Base-by-base conservation (phyloP, 1,140 invertebrate genomes). In the Sitophilus oryzae region DNA sequence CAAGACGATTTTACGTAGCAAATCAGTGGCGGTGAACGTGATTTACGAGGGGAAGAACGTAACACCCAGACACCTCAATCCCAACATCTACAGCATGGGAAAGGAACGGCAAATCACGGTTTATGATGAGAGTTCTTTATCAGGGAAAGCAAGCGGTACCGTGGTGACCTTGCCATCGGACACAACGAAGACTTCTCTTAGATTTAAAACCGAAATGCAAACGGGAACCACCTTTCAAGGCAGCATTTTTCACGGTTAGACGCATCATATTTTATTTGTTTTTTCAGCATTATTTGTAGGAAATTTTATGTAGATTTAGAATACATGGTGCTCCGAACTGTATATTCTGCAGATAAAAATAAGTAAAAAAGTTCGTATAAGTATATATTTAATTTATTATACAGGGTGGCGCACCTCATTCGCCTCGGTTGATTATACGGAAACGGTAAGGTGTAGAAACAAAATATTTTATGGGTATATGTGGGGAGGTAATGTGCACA, bases 41-140 rank as follows among this genome's bases (percentile, higher is more conserved):
- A 36, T 50, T 18, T 42, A 52, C 18, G 52, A 69, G 16, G 66
- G 61, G 9, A 57, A 59, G 44, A 60, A 69, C 54, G 55, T 66
- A 6, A 69, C 67, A 5, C 67, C 68, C 9, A 58, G 62, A 57
- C 46, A 50, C 11, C 51, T 70, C 16, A 60, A 62, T 38, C 61
- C 63, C 1, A 45, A 60, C 15, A 15, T 55, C 3, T 63, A 50
- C 34, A 51, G 60, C 10, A 47, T 40, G 16, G 55, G 53, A 16
- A 62, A 52, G 14, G 63, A 67, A 37, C 45, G 63, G 19, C 61
- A 59, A 21, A 40, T 66, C 9, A 53, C 54, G 10, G 47, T 58
- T 5, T 59, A 55, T 18, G 56, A 61, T 37, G 56, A 63, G 16
- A 42, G 42, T n/a, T 9, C 20, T 1, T 41, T 48, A 16, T 48